Evolutionary conservation across 2,113 vertebrate species (phyloP), one percentile per base, ranked within the genome.

Genomic region (Origma solitaria): DNA sequence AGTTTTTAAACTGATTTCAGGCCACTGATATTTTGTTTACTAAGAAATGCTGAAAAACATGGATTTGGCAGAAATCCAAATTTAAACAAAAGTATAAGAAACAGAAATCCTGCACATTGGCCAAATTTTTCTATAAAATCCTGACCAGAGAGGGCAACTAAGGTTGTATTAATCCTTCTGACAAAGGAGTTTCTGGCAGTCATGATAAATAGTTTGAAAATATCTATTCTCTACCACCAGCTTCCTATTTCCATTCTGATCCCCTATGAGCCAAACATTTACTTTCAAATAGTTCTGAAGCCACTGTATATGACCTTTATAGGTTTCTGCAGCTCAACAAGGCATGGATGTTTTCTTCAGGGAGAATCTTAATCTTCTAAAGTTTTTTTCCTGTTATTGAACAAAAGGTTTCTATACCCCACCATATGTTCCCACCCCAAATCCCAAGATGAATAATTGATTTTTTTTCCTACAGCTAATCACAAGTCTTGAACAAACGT

Each of bases 211-310:
- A 88, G 54, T 62, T 86, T 57, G 73, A 88, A 87, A 95, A 69
- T 73, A 83, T 54, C 62, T 83, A 15, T 62, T 62, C 51, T 53
- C 20, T 92, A 45, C 47, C 45, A 82, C 25, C 17, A 44, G 80
- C 30, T 90, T 89, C 71, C 30, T 44, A 65, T 77, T 87, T 82
- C 78, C 35, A 72, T 85, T 82, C 77, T 42, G 49, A 91, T 82
- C 90, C 86, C 91, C 73, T 69, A 40, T 23, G 35, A 95, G 62
- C 31, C 66, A 94, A 95, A 95, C 84, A 89, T 91, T 94, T 91
- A 82, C 82, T 91, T 92, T 85, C 51, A 92, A 85, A 92, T 92
- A 85, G 91, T 62, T 50, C 73, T 62, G 70, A 90, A 92, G 71
- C 37, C 62, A 53, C 54, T 71, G 33, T 9, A 7, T 21, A 38